These are phyloP conservation scores for Manis pentadactyla DNA, from an alignment of 2,797 vertebrate species.

Conservation along the genomic window DNA sequence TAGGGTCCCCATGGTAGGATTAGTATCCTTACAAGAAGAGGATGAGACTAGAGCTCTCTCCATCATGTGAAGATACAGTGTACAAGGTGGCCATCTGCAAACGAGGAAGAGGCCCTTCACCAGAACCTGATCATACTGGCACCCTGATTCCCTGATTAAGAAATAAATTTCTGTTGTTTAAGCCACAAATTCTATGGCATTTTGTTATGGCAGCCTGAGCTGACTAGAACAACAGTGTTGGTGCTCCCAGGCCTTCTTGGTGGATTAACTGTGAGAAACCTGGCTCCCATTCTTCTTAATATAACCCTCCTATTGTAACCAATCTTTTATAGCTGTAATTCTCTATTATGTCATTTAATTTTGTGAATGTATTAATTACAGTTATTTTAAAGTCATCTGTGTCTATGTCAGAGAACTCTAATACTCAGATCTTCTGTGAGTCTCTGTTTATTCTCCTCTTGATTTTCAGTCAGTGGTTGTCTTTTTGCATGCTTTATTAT, in stretches of 20 bases:
- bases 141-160: neutral
- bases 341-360: neutral
- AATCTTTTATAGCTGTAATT: conserved; percentile 18
- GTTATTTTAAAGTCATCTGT: neutral
- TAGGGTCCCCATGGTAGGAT: neutral
- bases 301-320: neutral
- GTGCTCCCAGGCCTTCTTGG: neutral
- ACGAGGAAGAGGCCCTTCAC: neutral
- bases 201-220: neutral
- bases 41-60: neutral
- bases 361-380: neutral
- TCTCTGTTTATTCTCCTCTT: neutral
- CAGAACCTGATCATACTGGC: neutral
- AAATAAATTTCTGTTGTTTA: neutral
- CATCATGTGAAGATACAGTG: neutral
- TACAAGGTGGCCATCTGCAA: neutral
- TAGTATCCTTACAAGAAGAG: neutral
- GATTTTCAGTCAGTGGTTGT: neutral
- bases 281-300: neutral
- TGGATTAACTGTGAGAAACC: neutral
- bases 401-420: neutral
- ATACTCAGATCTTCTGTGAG: neutral
- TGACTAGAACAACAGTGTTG: neutral
- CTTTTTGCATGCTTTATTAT: neutral
- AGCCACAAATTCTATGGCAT: neutral